Base-by-base conservation (phyloP, 2,888 invertebrate genomes). In the Physocephala rufipes region DNA sequence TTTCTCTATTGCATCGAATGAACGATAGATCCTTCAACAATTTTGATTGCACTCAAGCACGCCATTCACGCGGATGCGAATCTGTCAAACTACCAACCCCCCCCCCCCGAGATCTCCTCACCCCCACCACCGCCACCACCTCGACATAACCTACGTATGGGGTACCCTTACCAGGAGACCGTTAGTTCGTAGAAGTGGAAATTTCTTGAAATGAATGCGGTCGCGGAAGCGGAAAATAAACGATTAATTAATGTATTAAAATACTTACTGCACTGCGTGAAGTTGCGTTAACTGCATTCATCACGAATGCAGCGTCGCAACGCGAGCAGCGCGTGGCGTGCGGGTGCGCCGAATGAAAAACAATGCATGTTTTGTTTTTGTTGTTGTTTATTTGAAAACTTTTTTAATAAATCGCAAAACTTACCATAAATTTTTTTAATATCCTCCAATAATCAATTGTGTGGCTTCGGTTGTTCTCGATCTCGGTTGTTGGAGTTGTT, bases 341-440 rank as follows among this genome's bases (percentile, higher is more conserved):
- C 12, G 16, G 4, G 58, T 16, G n/a, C 21, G 26, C 16, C 30
- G 55, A 26, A n/a, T 19, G n/a, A 45, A 16, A 43, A 24, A 15
- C 53, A 58, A 24, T 58, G n/a, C n/a, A n/a, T n/a, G n/a, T n/a
- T n/a, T n/a, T n/a, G n/a, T n/a, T n/a, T n/a, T n/a, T n/a, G n/a
- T n/a, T n/a, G n/a, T n/a, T n/a, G n/a, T n/a, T n/a, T n/a, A n/a
- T n/a, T n/a, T n/a, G 43, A 51, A 62, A 36, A 36, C 36, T 36
- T 21, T 64, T 65, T 58, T 58, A 1, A 49, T 28, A 15, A 24
- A 43, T 53, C 53, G 13, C 7, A 13, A 21, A 59, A 71, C 71
- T 71, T 47, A 71, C 71, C 71, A 71, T 71, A 63, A 71, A 71
- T 71, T 71, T 49, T 71, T 67, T 53, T 30, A 67, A 53, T 71